Evolutionary conservation across 2,888 invertebrate genomes (phyloP).

Genomic region (Napeogenes sylphis): DNA sequence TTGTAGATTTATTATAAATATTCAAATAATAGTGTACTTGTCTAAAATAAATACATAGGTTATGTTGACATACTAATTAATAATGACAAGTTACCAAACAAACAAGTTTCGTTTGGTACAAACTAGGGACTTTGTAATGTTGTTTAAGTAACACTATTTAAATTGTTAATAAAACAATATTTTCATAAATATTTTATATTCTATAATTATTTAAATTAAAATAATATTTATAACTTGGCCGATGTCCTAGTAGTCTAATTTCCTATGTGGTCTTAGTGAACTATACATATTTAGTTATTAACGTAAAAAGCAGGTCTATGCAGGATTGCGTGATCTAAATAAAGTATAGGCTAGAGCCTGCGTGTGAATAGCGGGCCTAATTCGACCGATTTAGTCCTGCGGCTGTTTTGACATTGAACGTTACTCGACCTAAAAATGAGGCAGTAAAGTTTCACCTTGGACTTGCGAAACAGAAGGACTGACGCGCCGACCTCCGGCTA

Average conservation of each 20-base stretch:
- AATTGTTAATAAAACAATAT: too few species aligned
- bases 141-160: too few species aligned
- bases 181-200: too few species aligned
- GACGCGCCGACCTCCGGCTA: conserved; percentile 58
- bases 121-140: too few species aligned
- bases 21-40: not conserved
- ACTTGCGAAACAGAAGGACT: conserved; percentile 62
- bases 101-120: too few species aligned
- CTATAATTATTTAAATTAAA: too few species aligned
- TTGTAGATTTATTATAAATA: not conserved
- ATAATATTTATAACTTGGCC: too few species aligned
- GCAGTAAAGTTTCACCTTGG: conserved; percentile 56
- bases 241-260: not conserved
- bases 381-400: conserved; percentile 64
- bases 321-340: conserved; percentile 22
- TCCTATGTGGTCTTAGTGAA: not conserved
- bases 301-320: not conserved
- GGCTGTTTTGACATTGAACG: conserved; percentile 66
- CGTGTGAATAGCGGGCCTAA: conserved; percentile 39
- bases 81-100: too few species aligned
- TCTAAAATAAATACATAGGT: too few species aligned
- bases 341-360: conserved; percentile 28
- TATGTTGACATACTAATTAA: too few species aligned
- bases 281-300: not conserved
- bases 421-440: conserved; percentile 56